phyloP scores from a whole-genome alignment of 2,888 invertebrate genomes.

The Phanerotoma sp. region DNA sequence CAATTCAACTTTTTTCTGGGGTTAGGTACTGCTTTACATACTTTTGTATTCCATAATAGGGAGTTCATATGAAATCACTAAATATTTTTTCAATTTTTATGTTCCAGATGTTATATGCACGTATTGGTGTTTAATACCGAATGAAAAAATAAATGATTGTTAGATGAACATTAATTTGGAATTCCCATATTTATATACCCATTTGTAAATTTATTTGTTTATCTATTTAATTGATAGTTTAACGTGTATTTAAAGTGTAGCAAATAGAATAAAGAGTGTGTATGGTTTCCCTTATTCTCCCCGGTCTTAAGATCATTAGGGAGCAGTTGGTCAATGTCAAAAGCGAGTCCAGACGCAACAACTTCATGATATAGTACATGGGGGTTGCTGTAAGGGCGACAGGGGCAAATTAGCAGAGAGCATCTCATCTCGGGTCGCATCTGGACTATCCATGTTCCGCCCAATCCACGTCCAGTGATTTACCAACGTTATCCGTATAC shows the following conservation, averaged over 20 bases:
- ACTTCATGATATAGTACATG: slow-evolving; percentile 1
- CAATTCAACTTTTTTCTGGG: neutral
- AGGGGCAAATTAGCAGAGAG: slow-evolving; percentile 48
- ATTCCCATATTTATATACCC: too few species aligned
- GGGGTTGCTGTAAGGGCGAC: slow-evolving; percentile 27
- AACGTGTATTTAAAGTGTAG: neutral
- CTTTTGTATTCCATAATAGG: too few species aligned
- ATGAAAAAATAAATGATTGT: too few species aligned
- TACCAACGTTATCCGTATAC: slow-evolving; percentile 38
- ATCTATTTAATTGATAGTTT: too few species aligned
- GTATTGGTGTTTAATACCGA: too few species aligned
- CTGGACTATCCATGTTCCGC: slow-evolving; percentile 48
- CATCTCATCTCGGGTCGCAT: slow-evolving; percentile 45
- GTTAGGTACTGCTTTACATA: too few species aligned
- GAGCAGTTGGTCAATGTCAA: slow-evolving; percentile 27
- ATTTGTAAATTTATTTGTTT: too few species aligned
- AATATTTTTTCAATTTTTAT: too few species aligned
- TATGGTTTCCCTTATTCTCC: neutral
- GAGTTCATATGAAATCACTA: too few species aligned
- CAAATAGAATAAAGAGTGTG: neutral
- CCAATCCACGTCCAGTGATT: slow-evolving; percentile 51
- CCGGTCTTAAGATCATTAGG: slow-evolving; percentile 14
- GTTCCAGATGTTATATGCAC: too few species aligned
- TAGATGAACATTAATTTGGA: too few species aligned
- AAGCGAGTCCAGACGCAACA: slow-evolving; percentile 8